phyloP scores from a whole-genome alignment of 2,113 vertebrate species.

The Trematomus loennbergii region DNA sequence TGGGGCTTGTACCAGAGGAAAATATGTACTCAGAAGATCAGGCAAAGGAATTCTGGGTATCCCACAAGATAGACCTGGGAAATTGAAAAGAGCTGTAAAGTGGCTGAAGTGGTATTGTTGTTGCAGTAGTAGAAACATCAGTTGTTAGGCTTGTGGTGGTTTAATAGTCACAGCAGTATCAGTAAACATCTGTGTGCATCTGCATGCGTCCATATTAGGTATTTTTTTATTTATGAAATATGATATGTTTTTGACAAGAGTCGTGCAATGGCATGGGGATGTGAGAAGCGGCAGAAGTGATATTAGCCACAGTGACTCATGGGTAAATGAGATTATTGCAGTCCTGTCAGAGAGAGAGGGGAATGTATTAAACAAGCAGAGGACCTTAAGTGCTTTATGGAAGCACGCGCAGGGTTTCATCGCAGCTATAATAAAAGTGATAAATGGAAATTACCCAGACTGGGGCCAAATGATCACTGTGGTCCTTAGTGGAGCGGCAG shows the following conservation, averaged over 20 bases:
- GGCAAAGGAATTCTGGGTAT: not conserved
- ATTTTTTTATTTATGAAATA: no score
- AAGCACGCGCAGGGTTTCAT: constrained; percentile 59
- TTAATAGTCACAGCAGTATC: not conserved
- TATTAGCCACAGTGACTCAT: constrained; percentile 61
- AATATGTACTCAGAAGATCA: not conserved
- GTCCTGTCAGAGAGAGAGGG: constrained; percentile 55
- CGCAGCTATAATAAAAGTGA: constrained; percentile 78
- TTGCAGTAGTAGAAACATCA: not conserved
- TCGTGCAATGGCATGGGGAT: constrained; percentile 1
- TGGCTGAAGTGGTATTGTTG: not conserved
- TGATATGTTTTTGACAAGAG: no score
- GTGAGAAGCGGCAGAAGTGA: constrained; percentile 11
- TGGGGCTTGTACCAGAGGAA: not conserved
- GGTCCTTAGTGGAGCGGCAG: constrained; percentile 51
- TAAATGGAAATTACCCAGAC: constrained; percentile 72
- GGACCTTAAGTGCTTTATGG: constrained; percentile 63
- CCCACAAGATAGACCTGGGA: not conserved
- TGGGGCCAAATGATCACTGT: constrained; percentile 64
- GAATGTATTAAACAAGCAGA: constrained; percentile 72
- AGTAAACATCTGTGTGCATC: not conserved
- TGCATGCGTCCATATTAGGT: constrained; percentile 8
- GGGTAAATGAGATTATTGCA: constrained; percentile 66
- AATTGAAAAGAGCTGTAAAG: not conserved
- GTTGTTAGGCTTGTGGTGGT: not conserved